A percentile compares a stretch with the other conserved stretches of the same genome.
phyloP scores from a whole-genome alignment of 2,797 vertebrate species.

The Columba guinea region DNA sequence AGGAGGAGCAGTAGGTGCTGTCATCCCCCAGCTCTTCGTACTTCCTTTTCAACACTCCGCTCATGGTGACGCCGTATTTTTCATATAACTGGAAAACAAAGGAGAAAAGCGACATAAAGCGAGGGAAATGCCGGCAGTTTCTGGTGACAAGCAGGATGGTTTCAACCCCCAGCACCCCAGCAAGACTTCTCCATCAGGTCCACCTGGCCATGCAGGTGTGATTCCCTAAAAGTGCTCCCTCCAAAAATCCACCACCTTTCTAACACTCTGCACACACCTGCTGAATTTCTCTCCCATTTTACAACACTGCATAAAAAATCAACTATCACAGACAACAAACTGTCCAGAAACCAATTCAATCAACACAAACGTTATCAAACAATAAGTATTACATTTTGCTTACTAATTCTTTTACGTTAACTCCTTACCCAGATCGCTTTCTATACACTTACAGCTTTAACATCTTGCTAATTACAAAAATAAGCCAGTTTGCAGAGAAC shows the following conservation, averaged over 20 bases:
- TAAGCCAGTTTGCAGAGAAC: slow-evolving; percentile 60
- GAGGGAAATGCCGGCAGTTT: not conserved
- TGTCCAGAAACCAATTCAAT: not conserved
- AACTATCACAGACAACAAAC: not conserved
- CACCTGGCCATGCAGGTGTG: not conserved
- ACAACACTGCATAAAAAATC: not conserved
- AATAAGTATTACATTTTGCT: slow-evolving; percentile 42
- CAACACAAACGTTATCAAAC: slow-evolving; percentile 24
- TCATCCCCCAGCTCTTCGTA: slow-evolving; percentile 94
- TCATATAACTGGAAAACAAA: slow-evolving; percentile 62
- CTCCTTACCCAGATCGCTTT: slow-evolving; percentile 38
- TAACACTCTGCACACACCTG: not conserved
- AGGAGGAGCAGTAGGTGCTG: slow-evolving; percentile 86
- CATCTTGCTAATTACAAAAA: slow-evolving; percentile 65
- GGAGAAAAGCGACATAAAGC: not conserved
- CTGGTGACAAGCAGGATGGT: not conserved
- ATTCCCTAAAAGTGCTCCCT: not conserved
- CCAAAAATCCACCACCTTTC: not conserved
- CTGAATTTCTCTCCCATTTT: not conserved
- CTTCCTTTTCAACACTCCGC: slow-evolving; percentile 94
- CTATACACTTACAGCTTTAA: slow-evolving; percentile 54
- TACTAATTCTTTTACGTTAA: slow-evolving; percentile 44
- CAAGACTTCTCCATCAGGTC: not conserved
- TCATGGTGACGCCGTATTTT: slow-evolving; percentile 82
- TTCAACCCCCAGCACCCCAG: not conserved